Conservation (phyloP, 2,113 vertebrate genomes). For the Carollia perspicillata region DNA sequence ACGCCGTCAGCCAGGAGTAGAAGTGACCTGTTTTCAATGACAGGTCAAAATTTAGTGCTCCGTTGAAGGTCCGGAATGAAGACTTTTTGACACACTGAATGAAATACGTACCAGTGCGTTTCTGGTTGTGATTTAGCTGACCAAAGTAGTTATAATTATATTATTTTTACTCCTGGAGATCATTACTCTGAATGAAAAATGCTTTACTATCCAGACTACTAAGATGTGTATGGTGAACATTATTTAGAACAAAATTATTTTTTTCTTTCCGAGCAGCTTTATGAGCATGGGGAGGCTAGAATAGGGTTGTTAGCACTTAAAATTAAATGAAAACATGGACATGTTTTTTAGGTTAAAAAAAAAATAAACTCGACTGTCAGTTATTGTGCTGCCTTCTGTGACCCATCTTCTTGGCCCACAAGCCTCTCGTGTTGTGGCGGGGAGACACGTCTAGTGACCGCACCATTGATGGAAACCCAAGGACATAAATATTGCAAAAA, state of each 20-base stretch:
- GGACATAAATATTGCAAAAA: neutral
- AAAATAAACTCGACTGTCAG: constrained; percentile 33
- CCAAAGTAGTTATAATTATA: constrained; percentile 79
- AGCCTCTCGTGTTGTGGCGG: neutral
- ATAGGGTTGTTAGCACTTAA: constrained; percentile 70
- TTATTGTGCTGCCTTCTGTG: constrained; percentile 12
- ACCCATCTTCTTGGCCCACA: neutral
- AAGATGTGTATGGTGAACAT: constrained; percentile 73
- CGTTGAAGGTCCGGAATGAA: constrained; percentile 80
- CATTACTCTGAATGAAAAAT: constrained; percentile 81
- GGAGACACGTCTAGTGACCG: neutral
- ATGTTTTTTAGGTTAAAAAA: constrained; percentile 30
- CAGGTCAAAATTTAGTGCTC: constrained; percentile 80
- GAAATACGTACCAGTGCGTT: constrained; percentile 76
- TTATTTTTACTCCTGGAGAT: constrained; percentile 84
- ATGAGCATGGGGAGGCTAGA: constrained; percentile 70
- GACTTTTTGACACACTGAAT: constrained; percentile 76
- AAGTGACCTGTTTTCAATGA: constrained; percentile 77
- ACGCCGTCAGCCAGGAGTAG: constrained; percentile 70
- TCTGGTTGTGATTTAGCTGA: constrained; percentile 81
- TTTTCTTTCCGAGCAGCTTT: constrained; percentile 70
- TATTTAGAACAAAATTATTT: constrained; percentile 71
- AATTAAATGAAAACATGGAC: constrained; percentile 75
- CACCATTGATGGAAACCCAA: neutral
- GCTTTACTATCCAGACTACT: constrained; percentile 72